These are phyloP conservation scores for Cranoglanis bouderius DNA, from an alignment of 2,113 vertebrate species.

Conservation along the genomic window DNA sequence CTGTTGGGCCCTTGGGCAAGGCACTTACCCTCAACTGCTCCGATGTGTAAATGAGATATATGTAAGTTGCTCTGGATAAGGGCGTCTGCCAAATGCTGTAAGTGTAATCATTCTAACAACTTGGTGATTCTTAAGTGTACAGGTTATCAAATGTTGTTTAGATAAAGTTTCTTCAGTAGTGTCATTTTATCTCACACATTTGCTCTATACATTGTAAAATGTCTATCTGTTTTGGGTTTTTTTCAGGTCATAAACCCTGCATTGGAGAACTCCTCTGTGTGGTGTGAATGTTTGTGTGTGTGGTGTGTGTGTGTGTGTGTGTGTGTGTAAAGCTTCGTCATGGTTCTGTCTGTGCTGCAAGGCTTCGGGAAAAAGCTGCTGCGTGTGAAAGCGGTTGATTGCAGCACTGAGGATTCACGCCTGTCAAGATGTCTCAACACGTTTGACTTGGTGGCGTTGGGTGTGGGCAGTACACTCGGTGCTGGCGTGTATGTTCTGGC, in stretches of 20 bases:
- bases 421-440: conserved; percentile 90
- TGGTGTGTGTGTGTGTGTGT: background rate
- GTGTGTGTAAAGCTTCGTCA: conserved; percentile 46
- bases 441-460: conserved; percentile 90
- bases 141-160: too few species aligned
- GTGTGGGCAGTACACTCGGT: conserved; percentile 92
- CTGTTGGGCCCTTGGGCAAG: too few species aligned
- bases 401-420: conserved; percentile 77
- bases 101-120: too few species aligned
- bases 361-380: conserved; percentile 82
- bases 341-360: conserved; percentile 77
- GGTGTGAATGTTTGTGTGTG: background rate
- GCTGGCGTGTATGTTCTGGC: conserved; percentile 94
- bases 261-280: background rate
- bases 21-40: too few species aligned
- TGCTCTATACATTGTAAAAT: background rate
- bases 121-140: background rate
- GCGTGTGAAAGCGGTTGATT: conserved; percentile 89
- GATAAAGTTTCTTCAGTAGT: background rate
- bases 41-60: too few species aligned
- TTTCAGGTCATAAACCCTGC: background rate
- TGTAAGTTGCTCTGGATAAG: too few species aligned
- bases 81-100: too few species aligned
- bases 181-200: background rate
- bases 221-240: background rate